Conservation (phyloP, 2,888 invertebrate genomes). For the Phaonia tiefii region DNA sequence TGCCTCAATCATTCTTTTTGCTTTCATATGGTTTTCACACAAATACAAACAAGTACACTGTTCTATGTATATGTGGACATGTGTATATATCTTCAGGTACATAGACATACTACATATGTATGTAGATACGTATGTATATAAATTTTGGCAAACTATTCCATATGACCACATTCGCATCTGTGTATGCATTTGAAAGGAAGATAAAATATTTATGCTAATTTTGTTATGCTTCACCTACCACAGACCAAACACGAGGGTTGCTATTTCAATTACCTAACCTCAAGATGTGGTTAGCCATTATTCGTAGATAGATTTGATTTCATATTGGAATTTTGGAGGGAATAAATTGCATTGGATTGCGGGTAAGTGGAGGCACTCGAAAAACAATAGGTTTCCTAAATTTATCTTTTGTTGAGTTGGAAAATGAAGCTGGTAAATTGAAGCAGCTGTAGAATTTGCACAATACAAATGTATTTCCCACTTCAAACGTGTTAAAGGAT, state of each 20-base stretch:
- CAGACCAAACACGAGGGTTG: constrained; percentile 1
- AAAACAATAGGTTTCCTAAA: too few species aligned
- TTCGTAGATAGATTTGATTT: neutral
- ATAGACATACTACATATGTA: neutral
- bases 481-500: too few species aligned
- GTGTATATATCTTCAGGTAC: neutral
- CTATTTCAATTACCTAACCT: neutral
- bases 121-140: neutral
- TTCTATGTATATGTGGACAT: neutral
- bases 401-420: too few species aligned
- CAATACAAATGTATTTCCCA: too few species aligned
- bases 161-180: constrained; percentile 29
- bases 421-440: too few species aligned
- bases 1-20: neutral
- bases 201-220: constrained; percentile 29
- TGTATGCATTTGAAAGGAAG: constrained; percentile 6
- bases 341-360: too few species aligned
- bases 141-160: constrained; percentile 29
- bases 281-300: neutral
- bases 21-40: too few species aligned
- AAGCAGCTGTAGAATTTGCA: too few species aligned
- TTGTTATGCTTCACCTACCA: constrained; percentile 4
- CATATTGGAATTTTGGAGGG: too few species aligned
- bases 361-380: too few species aligned
- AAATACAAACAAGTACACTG: too few species aligned